phyloP scores from a whole-genome alignment of 2,888 invertebrate species.

The Eulithis testata region DNA sequence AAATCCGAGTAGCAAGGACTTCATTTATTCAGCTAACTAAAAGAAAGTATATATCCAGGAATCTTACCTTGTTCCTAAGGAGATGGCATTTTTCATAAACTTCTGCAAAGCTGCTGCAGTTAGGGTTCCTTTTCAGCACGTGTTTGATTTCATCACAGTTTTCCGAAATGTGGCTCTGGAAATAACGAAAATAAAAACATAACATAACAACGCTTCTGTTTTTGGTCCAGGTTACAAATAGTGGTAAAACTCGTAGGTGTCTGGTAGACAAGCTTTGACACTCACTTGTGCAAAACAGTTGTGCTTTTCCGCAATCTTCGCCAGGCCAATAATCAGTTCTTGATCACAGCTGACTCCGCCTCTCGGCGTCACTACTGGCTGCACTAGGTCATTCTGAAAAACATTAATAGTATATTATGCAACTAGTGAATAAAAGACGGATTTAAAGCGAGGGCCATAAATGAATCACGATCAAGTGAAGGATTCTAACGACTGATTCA shows the following conservation, averaged over 20 bases:
- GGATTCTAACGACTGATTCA: no score
- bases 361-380: slow-evolving; percentile 93
- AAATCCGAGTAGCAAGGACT: no score
- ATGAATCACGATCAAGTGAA: no score
- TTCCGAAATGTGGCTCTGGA: slow-evolving; percentile 94
- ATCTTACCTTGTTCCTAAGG: slow-evolving; percentile 88
- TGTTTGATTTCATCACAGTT: slow-evolving; percentile 88
- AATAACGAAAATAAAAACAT: neutral
- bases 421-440: no score
- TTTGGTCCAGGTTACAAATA: no score
- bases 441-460: no score
- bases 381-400: slow-evolving; percentile 87
- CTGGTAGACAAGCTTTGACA: neutral
- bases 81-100: slow-evolving; percentile 92
- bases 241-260: no score
- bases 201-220: no score
- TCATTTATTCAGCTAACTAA: no score
- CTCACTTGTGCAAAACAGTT: slow-evolving; percentile 90
- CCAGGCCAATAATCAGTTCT: slow-evolving; percentile 87
- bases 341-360: slow-evolving; percentile 92
- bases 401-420: no score
- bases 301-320: slow-evolving; percentile 86
- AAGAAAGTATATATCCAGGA: no score
- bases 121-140: slow-evolving; percentile 85
- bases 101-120: slow-evolving; percentile 86